Evolutionary conservation across 1,140 invertebrate species (phyloP).

Genomic region (Drosophila carrolli): DNA sequence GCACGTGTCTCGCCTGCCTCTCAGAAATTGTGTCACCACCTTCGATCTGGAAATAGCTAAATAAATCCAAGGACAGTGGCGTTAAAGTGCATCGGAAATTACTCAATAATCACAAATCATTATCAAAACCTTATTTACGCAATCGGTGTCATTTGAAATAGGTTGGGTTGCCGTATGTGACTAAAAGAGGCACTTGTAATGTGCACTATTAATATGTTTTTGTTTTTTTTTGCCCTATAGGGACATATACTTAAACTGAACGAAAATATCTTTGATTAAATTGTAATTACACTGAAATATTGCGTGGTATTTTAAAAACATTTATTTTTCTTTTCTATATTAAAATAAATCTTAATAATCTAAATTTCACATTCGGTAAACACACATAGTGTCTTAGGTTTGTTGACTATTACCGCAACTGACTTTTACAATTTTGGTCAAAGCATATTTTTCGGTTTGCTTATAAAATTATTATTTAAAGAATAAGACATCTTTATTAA

Average conservation of each 20-base stretch:
- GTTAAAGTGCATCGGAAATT: constrained; percentile 47
- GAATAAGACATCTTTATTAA: no score
- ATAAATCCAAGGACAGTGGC: constrained; percentile 20
- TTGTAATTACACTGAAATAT: no score
- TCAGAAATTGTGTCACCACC: constrained; percentile 32
- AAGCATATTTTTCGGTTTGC: no score
- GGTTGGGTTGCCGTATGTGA: neutral
- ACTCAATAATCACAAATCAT: constrained; percentile 31
- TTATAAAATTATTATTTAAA: no score
- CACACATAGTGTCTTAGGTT: no score
- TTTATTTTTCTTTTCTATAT: no score
- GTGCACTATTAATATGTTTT: constrained; percentile 9
- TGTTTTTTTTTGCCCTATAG: neutral
- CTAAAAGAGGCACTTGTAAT: constrained; percentile 21
- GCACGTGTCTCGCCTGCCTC: constrained; percentile 11
- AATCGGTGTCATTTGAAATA: constrained; percentile 10
- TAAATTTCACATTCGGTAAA: no score
- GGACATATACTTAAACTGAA: neutral
- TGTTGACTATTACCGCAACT: no score
- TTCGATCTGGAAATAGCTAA: constrained; percentile 16
- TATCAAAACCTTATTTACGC: constrained; percentile 14
- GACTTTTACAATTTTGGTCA: no score
- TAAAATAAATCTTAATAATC: no score
- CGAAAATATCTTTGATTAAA: no score
- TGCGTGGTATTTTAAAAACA: no score